Conservation (phyloP, 37 sponge, comb jelly and placozoan species). For the Lycopodina hypogea region DNA sequence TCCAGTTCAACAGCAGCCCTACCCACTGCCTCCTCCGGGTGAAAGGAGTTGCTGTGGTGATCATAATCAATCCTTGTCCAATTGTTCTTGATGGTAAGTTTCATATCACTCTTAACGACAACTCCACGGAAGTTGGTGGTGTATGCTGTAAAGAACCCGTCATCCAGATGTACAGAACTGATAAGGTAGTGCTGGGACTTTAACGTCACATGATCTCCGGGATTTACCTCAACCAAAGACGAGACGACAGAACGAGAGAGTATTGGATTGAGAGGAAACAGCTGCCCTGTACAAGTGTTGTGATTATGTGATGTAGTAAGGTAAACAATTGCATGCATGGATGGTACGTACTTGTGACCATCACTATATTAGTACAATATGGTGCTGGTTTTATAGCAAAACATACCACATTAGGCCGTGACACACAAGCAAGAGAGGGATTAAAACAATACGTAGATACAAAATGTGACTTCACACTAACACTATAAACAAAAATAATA, state of each 20-base stretch:
- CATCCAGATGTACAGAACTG: neutral
- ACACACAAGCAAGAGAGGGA: too few species aligned
- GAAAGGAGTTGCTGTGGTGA: neutral
- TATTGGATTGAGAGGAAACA: constrained; percentile 9
- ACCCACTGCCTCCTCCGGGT: neutral
- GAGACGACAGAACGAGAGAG: constrained; percentile 1
- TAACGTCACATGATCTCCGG: constrained; percentile 27
- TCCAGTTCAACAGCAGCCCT: neutral
- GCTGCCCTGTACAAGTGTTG: neutral
- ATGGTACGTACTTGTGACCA: too few species aligned
- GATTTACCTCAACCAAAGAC: constrained; percentile 5
- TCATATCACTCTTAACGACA: neutral
- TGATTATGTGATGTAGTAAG: neutral
- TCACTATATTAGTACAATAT: too few species aligned
- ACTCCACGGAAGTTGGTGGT: neutral
- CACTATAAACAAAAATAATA: too few species aligned
- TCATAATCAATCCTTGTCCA: constrained; percentile 2
- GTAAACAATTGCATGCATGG: too few species aligned
- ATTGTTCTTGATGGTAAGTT: neutral
- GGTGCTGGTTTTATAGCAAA: too few species aligned
- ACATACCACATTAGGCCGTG: too few species aligned
- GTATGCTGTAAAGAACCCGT: constrained; percentile 4
- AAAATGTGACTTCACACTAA: too few species aligned
- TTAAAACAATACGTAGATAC: too few species aligned
- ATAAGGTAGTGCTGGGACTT: constrained; percentile 18